These are phyloP conservation scores for Campylomormyrus tamandua DNA, from an alignment of 2,113 vertebrate species.

Conservation along the genomic window DNA sequence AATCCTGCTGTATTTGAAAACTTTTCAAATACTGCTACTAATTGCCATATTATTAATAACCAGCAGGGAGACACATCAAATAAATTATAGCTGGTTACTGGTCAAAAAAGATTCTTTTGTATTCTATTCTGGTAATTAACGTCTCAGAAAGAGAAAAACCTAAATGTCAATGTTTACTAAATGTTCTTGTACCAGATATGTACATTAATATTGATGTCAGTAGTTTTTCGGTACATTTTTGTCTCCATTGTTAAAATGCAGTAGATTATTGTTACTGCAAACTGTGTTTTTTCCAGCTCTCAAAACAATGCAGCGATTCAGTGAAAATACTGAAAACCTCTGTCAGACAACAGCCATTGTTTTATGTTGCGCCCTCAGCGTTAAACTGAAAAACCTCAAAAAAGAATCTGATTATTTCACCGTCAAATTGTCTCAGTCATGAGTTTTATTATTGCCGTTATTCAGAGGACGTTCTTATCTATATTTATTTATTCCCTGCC, in stretches of 20 bases:
- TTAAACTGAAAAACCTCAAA: not conserved
- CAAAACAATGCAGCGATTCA: not conserved
- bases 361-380: not conserved
- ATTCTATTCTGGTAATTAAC: not conserved
- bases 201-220: not conserved
- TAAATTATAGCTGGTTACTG: not conserved
- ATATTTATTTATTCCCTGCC: not conserved
- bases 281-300: not conserved
- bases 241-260: not conserved
- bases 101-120: not conserved
- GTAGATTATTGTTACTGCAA: not conserved
- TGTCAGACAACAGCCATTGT: not conserved
- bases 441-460: not conserved
- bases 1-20: not conserved
- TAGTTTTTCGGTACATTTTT: not conserved
- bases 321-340: not conserved
- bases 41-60: not conserved
- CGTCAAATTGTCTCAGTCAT: not conserved
- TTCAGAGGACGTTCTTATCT: not conserved
- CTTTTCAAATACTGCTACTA: not conserved
- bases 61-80: not conserved
- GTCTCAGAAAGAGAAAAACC: not conserved
- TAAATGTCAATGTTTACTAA: not conserved
- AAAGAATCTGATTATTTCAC: not conserved
- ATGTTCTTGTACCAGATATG: not conserved